Base-by-base conservation (phyloP, 1,140 invertebrate species). In the Nixonia krombeini region DNA sequence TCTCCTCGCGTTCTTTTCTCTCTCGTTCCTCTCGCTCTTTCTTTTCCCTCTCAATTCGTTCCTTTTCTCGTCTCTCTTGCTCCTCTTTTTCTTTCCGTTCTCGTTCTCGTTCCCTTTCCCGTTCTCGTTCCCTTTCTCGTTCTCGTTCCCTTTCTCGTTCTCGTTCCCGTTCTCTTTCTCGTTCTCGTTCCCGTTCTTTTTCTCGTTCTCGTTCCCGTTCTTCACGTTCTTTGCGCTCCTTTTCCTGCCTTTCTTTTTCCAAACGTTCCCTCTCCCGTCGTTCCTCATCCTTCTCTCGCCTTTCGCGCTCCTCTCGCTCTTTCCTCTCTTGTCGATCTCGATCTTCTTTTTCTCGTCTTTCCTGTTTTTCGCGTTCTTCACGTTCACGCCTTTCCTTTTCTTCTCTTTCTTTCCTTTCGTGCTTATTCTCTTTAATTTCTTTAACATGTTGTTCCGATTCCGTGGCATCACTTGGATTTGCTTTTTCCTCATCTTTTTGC, bases 21-120 rank as follows among this genome's bases (percentile, higher is more conserved):
- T 70, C 45, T 25, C 65, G 65, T 42, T 73, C 63, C 31, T 74
- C 69, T 0, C 67, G 64, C 3, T 75, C 73, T 41, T 68, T 65
- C 6, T 67, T 77, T 15, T 84, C 76, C 17, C 67, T 65, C 12
- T 73, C 67, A 15, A 73, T 63, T 4, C 72, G 70, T 13, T 82
- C 79, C 12, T 75, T 70, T 7, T 81, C 74, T 9, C 73, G 64
- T 44, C 78, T 74, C 31, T 76, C 41, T 25, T 42, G 73, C 69
- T 76, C 82, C 83, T 62, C 86, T 76, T 47, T 56, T 70, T 61
- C 76, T 74, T 68, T 76, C n/a, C n/a, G n/a, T n/a, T n/a, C n/a
- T n/a, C n/a, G n/a, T n/a, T n/a, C n/a, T n/a, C n/a, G n/a, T n/a
- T n/a, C n/a, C n/a, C n/a, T n/a, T n/a, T n/a, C n/a, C n/a, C n/a